These are phyloP conservation scores for Passer domesticus DNA, from an alignment of 2,113 vertebrate genomes.

Conservation along the genomic window DNA sequence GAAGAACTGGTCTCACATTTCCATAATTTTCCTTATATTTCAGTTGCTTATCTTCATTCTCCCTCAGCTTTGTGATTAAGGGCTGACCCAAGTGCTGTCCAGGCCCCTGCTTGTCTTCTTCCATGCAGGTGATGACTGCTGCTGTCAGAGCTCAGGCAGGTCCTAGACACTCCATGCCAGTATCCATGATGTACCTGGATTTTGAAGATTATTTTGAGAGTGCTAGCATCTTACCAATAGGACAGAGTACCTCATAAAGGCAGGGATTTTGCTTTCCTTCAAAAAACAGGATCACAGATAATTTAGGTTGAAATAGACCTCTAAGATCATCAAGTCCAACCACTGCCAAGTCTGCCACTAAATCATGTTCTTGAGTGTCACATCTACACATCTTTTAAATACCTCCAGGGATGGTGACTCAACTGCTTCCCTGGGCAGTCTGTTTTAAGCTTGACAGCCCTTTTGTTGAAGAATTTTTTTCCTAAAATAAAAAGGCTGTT, in stretches of 20 bases:
- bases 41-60: not conserved
- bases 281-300: not conserved
- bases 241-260: not conserved
- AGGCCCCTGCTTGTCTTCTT: not conserved
- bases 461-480: not conserved
- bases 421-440: not conserved
- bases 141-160: not conserved
- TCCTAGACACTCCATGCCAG: not conserved
- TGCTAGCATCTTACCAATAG: rapidly evolving
- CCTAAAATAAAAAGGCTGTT: not conserved
- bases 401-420: not conserved
- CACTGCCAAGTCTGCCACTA: not conserved
- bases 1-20: not conserved
- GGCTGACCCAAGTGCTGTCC: not conserved
- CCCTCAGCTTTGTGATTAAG: not conserved
- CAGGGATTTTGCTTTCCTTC: not conserved
- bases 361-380: not conserved
- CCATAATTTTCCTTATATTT: not conserved
- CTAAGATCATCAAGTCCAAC: not conserved
- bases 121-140: rapidly evolving
- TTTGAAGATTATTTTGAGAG: not conserved
- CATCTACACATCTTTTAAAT: not conserved
- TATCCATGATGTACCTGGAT: not conserved
- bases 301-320: not conserved
- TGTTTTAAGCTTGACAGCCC: not conserved